These are phyloP conservation scores for Brachionus koreanus DNA, from an alignment of 1,140 invertebrate genomes.

Conservation along the genomic window DNA sequence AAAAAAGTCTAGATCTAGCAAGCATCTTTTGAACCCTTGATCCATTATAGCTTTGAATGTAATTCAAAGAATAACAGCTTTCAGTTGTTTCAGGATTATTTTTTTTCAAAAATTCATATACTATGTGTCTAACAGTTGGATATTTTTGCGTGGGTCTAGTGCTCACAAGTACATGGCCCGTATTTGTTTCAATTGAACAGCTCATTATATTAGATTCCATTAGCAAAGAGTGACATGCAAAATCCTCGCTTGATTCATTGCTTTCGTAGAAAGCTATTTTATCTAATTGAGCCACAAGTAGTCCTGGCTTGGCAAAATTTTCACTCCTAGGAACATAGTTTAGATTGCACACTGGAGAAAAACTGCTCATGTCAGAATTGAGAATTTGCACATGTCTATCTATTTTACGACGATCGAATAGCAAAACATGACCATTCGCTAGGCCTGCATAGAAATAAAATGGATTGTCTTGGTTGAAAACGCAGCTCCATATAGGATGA, in stretches of 20 bases:
- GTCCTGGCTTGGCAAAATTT: constrained; percentile 58
- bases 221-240: constrained; percentile 62
- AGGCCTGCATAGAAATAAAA: constrained; percentile 71
- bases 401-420: constrained; percentile 71
- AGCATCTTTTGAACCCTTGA: constrained; percentile 65
- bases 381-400: constrained; percentile 51
- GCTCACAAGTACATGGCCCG: constrained; percentile 63
- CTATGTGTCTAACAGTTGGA: constrained; percentile 63
- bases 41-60: constrained; percentile 64
- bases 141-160: constrained; percentile 55
- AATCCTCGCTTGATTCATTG: constrained; percentile 54
- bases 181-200: constrained; percentile 65
- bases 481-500: constrained; percentile 73
- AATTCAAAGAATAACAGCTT: constrained; percentile 59
- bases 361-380: constrained; percentile 49
- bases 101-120: constrained; percentile 49
- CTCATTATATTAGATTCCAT: constrained; percentile 66
- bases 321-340: constrained; percentile 50
- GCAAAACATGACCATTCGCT: constrained; percentile 65
- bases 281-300: constrained; percentile 73
- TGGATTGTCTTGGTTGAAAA: constrained; percentile 68
- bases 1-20: constrained; percentile 64
- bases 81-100: constrained; percentile 45
- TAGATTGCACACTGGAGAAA: constrained; percentile 54
- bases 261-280: constrained; percentile 67